Conservation (phyloP, 2,797 vertebrate genomes). For the Gymnocypris eckloni region DNA sequence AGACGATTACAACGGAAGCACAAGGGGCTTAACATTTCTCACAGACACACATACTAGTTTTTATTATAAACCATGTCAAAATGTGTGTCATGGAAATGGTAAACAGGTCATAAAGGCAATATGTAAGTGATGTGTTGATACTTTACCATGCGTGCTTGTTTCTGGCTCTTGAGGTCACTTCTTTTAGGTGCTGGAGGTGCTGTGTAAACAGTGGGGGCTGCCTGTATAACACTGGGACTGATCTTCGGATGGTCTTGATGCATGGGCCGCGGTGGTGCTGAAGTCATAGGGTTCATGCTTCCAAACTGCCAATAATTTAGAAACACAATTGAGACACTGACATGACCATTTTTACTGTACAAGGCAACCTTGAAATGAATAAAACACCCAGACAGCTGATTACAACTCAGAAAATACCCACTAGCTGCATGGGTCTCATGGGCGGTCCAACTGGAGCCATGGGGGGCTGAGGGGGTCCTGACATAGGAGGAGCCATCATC, state of each 20-base stretch:
- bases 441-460: slow-evolving; percentile 67
- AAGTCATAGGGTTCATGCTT: slow-evolving; percentile 73
- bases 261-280: slow-evolving; percentile 66
- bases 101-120: background rate
- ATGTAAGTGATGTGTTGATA: background rate
- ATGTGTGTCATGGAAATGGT: background rate
- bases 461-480: slow-evolving; percentile 74
- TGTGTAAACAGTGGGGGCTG: slow-evolving; percentile 84
- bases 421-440: slow-evolving; percentile 75
- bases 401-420: slow-evolving; percentile 52
- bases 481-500: slow-evolving; percentile 85
- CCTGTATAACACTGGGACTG: slow-evolving; percentile 82
- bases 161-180: slow-evolving; percentile 74
- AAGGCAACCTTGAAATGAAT: background rate
- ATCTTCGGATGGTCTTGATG: slow-evolving; percentile 72
- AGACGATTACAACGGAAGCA: background rate
- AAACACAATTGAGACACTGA: background rate
- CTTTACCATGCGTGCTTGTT: slow-evolving; percentile 79
- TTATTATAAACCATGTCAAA: background rate
- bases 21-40: background rate
- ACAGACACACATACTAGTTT: background rate
- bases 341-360: background rate
- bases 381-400: background rate
- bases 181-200: slow-evolving; percentile 76
- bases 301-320: slow-evolving; percentile 67